A percentile compares a stretch with the other conserved stretches of the same genome.
These are phyloP conservation scores for Amphipoea oculea DNA, from an alignment of 2,888 invertebrate species.

Conservation along the genomic window DNA sequence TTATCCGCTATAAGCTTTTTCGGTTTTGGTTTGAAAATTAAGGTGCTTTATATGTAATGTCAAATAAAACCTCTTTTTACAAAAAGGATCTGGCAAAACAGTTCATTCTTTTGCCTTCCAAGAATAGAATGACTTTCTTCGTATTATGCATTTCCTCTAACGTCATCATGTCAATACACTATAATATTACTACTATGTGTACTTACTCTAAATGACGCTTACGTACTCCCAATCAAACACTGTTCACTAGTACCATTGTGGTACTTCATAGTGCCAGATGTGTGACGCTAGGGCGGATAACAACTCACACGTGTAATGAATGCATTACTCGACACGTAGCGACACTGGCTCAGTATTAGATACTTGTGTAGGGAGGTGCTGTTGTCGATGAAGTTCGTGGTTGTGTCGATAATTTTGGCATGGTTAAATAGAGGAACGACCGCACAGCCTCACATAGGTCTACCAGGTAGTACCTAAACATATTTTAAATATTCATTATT, in stretches of 20 bases:
- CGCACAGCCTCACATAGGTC: not conserved
- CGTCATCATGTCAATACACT: not conserved
- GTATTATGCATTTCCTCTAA: not conserved
- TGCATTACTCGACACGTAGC: slow-evolving; percentile 79
- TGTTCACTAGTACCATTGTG: slow-evolving; percentile 11
- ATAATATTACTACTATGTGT: not conserved
- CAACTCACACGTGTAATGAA: slow-evolving; percentile 71
- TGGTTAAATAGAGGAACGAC: not conserved
- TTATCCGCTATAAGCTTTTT: too few relatives aligned
- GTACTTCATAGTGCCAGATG: slow-evolving; percentile 55
- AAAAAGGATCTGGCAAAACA: not conserved
- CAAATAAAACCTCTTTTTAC: too few relatives aligned
- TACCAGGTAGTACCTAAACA: not conserved
- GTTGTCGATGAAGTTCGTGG: slow-evolving; percentile 44
- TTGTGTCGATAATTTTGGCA: slow-evolving; percentile 5
- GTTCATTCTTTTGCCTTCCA: not conserved
- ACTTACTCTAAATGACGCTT: not conserved
- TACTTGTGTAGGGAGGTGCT: slow-evolving; percentile 66
- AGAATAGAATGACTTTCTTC: not conserved
- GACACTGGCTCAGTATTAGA: slow-evolving; percentile 75
- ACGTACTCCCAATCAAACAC: slow-evolving; percentile 3
- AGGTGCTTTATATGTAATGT: too few relatives aligned
- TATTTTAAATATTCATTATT: not conserved
- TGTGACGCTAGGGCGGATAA: slow-evolving; percentile 59
- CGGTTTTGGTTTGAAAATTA: too few relatives aligned